Conservation (phyloP, 2,888 invertebrate genomes). For the Euzetes globulus region DNA sequence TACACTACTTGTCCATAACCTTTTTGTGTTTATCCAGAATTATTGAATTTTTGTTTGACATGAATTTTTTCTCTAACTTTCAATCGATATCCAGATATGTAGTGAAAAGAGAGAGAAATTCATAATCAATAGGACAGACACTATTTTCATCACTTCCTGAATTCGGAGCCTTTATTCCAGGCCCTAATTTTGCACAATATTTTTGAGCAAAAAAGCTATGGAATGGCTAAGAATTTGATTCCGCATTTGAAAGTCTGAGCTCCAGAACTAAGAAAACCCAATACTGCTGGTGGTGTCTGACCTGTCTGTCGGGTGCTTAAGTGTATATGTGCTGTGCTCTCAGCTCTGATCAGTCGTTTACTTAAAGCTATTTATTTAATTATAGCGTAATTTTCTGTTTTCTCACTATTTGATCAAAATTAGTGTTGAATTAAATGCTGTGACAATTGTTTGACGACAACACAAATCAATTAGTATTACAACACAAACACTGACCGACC, state of each 20-base stretch:
- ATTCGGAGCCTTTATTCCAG: neutral
- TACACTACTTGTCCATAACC: neutral
- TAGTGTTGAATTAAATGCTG: neutral
- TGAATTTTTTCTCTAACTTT: neutral
- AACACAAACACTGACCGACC: neutral
- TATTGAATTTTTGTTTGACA: neutral
- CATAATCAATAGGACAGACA: neutral
- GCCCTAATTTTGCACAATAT: too few relatives aligned
- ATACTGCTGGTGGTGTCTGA: too few relatives aligned
- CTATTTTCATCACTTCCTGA: neutral
- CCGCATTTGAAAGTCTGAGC: too few relatives aligned
- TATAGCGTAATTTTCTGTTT: neutral
- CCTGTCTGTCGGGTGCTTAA: neutral
- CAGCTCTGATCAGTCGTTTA: neutral
- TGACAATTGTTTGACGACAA: slow-evolving; percentile 12
- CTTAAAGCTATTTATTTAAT: neutral
- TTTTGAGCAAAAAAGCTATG: too few relatives aligned
- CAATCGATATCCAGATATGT: neutral
- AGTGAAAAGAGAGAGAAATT: neutral
- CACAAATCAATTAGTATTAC: slow-evolving; percentile 1
- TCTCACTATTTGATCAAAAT: slow-evolving; percentile 2
- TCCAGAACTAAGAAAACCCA: too few relatives aligned
- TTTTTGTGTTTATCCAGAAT: neutral
- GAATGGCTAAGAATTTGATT: too few relatives aligned
- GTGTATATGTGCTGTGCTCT: neutral